phyloP scores from a whole-genome alignment of 2,888 invertebrate species.

The Eupithecia pulchellata region DNA sequence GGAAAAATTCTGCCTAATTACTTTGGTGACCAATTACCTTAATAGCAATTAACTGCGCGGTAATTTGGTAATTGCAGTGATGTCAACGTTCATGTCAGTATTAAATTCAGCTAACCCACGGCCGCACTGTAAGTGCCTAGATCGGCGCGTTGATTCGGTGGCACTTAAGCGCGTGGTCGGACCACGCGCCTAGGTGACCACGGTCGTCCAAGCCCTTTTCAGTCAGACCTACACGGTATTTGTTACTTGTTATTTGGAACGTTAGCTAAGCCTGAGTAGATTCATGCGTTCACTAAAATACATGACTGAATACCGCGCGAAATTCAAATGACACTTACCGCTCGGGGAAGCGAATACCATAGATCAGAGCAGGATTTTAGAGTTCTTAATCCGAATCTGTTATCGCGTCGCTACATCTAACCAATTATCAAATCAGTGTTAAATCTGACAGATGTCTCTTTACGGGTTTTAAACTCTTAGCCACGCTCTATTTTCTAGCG shows the following conservation, averaged over 20 bases:
- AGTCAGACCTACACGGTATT: background rate
- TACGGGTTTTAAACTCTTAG: background rate
- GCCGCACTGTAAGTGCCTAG: background rate
- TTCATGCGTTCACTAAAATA: background rate
- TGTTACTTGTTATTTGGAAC: background rate
- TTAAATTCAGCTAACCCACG: background rate
- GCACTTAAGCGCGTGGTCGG: background rate
- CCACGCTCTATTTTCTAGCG: slow-evolving; percentile 5
- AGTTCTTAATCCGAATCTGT: background rate
- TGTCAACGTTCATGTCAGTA: slow-evolving; percentile 14
- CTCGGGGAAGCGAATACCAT: background rate
- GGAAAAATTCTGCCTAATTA: slow-evolving; percentile 28
- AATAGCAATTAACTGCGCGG: background rate
- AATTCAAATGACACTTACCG: background rate
- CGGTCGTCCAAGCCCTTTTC: background rate
- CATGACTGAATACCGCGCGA: background rate
- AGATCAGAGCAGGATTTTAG: background rate
- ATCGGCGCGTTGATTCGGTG: background rate
- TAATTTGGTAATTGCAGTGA: slow-evolving; percentile 32
- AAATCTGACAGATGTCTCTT: background rate
- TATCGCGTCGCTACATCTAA: background rate
- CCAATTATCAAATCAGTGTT: too few species aligned
- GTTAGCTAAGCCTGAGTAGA: background rate
- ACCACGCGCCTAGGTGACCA: too few species aligned
- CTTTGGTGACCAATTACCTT: background rate